These are phyloP conservation scores for Oasisia sp. DNA, from an alignment of 2,888 invertebrate genomes.

Conservation along the genomic window DNA sequence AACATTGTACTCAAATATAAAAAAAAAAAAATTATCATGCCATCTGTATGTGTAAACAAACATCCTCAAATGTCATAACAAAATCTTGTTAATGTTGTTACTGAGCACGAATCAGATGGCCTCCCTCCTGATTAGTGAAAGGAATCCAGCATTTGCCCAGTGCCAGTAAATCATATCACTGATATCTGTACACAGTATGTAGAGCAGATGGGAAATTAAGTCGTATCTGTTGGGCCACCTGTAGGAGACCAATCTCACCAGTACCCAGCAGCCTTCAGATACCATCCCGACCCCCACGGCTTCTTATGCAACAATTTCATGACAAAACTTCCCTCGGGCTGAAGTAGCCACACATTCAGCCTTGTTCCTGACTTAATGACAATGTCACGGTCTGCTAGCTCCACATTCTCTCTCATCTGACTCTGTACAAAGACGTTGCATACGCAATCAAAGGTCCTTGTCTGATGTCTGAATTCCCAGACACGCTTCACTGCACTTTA, in stretches of 20 bases:
- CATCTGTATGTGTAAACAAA: not conserved
- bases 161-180: not conserved
- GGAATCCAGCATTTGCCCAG: not conserved
- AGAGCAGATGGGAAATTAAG: conserved; percentile 9
- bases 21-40: not conserved
- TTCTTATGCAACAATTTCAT: not conserved
- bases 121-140: not conserved
- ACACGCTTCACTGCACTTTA: not conserved
- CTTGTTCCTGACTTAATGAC: not conserved
- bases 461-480: not conserved
- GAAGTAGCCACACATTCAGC: not conserved
- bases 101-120: not conserved
- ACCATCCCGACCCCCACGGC: not conserved
- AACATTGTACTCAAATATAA: not conserved
- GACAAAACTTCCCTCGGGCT: not conserved
- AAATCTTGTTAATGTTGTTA: not conserved
- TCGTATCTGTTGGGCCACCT: not conserved
- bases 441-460: not conserved
- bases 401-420: not conserved
- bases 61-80: not conserved
- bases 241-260: not conserved
- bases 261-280: not conserved
- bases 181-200: not conserved
- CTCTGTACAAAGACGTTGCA: not conserved
- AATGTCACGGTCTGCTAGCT: not conserved